Evolutionary conservation across 2,797 vertebrate species (phyloP).

Genomic region (Clarias pachynema): DNA sequence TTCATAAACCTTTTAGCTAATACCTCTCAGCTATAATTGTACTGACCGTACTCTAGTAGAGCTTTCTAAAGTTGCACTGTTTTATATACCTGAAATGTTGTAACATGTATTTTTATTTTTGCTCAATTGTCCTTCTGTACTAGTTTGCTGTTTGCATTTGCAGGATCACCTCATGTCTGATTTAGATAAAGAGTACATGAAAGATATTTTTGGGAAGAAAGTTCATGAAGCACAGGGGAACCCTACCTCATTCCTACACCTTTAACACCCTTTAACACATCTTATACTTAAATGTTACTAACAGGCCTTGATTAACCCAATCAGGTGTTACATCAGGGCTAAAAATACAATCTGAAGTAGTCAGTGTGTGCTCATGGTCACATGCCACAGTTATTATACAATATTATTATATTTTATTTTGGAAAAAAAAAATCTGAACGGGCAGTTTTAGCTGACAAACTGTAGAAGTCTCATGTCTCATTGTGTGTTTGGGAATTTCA

Average conservation of each 20-base stretch:
- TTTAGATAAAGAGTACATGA: not conserved
- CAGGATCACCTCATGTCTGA: not conserved
- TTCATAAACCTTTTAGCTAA: not conserved
- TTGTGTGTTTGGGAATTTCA: not conserved
- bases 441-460: not conserved
- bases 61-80: not conserved
- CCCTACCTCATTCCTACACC: not conserved
- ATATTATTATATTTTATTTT: not conserved
- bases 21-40: not conserved
- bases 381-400: not conserved
- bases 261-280: not conserved
- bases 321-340: not conserved
- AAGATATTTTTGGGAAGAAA: not conserved
- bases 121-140: not conserved
- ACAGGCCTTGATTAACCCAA: not conserved
- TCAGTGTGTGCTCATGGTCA: not conserved
- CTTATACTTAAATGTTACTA: not conserved
- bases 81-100: not conserved
- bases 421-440: rapidly evolving
- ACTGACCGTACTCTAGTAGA: not conserved
- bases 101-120: not conserved
- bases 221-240: not conserved
- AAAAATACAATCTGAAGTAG: not conserved
- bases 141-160: not conserved
- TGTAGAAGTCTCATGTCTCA: not conserved